phyloP scores from a whole-genome alignment of 2,797 vertebrate genomes.

The Brotula barbata region DNA sequence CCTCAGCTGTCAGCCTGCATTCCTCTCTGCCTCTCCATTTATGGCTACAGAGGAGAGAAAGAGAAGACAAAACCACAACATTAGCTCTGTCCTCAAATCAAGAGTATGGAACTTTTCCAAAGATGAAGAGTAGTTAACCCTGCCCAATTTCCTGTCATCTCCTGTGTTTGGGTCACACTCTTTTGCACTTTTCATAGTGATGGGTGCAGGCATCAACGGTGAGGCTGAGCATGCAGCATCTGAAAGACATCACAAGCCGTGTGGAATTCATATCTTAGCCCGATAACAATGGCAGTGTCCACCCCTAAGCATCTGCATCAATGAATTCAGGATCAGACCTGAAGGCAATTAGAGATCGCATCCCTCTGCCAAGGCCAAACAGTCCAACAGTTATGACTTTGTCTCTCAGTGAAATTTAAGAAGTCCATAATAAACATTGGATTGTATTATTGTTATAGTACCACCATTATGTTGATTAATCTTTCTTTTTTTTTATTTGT shows the following conservation, averaged over 20 bases:
- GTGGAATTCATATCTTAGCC: too few relatives aligned
- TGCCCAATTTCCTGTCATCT: background rate
- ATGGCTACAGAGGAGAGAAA: slow-evolving; percentile 51
- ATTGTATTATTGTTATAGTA: too few relatives aligned
- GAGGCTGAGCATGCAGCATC: background rate
- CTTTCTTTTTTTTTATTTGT: too few relatives aligned
- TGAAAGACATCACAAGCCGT: background rate
- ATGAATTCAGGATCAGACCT: too few relatives aligned
- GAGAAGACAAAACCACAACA: slow-evolving; percentile 2
- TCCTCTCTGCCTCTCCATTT: slow-evolving; percentile 73
- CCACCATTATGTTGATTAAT: too few relatives aligned
- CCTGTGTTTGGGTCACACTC: background rate
- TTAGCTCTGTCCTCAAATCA: slow-evolving; percentile 1
- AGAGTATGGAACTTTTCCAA: background rate
- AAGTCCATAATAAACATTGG: too few relatives aligned
- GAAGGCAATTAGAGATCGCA: too few relatives aligned
- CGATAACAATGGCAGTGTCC: too few relatives aligned
- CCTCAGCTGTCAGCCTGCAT: slow-evolving; percentile 77
- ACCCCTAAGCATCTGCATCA: too few relatives aligned
- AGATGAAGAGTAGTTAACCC: background rate
- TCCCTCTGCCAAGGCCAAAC: too few relatives aligned
- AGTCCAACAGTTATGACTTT: too few relatives aligned
- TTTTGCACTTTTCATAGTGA: background rate
- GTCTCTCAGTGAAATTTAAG: too few relatives aligned
- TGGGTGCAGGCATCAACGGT: background rate